Evolutionary conservation across 2,797 vertebrate species (phyloP).

Genomic region (Brachyrhaphis roseni): DNA sequence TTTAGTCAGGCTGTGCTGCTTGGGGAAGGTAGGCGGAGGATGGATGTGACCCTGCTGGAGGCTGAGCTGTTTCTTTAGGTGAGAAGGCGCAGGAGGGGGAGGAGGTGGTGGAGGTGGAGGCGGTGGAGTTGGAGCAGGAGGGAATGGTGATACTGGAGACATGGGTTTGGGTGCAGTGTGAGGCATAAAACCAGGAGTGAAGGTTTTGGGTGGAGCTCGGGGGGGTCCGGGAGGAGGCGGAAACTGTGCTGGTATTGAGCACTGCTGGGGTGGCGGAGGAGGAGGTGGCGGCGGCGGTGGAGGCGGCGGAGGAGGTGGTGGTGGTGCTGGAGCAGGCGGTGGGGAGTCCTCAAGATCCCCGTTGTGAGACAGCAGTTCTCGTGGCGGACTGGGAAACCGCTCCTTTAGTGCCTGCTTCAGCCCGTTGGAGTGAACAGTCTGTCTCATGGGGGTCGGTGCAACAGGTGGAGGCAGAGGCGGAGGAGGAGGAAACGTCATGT

Average conservation of each 20-base stretch:
- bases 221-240: slow-evolving; percentile 73
- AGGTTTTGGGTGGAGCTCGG: slow-evolving; percentile 81
- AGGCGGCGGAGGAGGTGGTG: slow-evolving; percentile 67
- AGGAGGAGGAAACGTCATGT: slow-evolving; percentile 51
- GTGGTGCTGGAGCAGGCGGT: slow-evolving; percentile 64
- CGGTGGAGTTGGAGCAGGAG: slow-evolving; percentile 60
- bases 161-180: slow-evolving; percentile 77
- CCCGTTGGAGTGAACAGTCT: slow-evolving; percentile 32
- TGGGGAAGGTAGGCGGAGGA: slow-evolving; percentile 85
- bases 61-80: slow-evolving; percentile 85
- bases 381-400: slow-evolving; percentile 84
- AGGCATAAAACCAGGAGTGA: slow-evolving; percentile 76
- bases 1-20: slow-evolving; percentile 89
- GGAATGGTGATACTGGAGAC: slow-evolving; percentile 66
- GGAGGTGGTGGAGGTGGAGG: slow-evolving; percentile 74
- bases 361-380: slow-evolving; percentile 59
- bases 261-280: slow-evolving; percentile 70
- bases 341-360: slow-evolving; percentile 65
- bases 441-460: slow-evolving; percentile 31
- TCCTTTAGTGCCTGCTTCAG: slow-evolving; percentile 73
- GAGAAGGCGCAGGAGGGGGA: slow-evolving; percentile 78
- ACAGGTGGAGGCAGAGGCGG: slow-evolving; percentile 44
- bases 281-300: slow-evolving; percentile 62
- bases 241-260: slow-evolving; percentile 47
- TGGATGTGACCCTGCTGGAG: slow-evolving; percentile 67